Conservation (phyloP, 1,140 invertebrate species). For the Chelonus insularis region DNA sequence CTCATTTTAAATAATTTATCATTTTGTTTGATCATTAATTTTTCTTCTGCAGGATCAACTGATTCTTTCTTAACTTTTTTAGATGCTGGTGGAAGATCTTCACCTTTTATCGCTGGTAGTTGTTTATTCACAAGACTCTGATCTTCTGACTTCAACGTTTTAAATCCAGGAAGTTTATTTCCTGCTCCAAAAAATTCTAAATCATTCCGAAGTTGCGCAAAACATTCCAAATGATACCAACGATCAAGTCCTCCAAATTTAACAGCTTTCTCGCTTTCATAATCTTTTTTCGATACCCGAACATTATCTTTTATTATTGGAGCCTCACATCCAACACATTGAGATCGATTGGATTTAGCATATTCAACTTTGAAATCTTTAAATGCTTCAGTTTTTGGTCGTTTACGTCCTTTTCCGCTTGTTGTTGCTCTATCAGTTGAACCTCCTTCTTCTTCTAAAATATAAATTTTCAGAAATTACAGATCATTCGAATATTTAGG, state of each 20-base stretch:
- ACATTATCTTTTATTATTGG: slow-evolving; percentile 85
- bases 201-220: slow-evolving; percentile 75
- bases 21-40: slow-evolving; percentile 75
- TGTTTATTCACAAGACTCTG: slow-evolving; percentile 69
- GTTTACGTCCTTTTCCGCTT: slow-evolving; percentile 55
- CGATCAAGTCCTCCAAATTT: slow-evolving; percentile 79
- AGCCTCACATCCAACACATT: slow-evolving; percentile 82
- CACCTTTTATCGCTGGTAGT: slow-evolving; percentile 69
- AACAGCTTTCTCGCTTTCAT: slow-evolving; percentile 75
- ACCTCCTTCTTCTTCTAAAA: slow-evolving; percentile 22
- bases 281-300: slow-evolving; percentile 85
- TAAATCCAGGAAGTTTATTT: slow-evolving; percentile 74
- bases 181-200: slow-evolving; percentile 76
- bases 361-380: slow-evolving; percentile 84
- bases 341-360: slow-evolving; percentile 81
- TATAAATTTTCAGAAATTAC: too few relatives aligned
- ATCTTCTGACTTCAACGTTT: slow-evolving; percentile 74
- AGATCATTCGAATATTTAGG: too few relatives aligned
- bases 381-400: slow-evolving; percentile 48
- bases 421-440: slow-evolving; percentile 17
- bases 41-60: slow-evolving; percentile 61
- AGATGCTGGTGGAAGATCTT: slow-evolving; percentile 60
- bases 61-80: slow-evolving; percentile 74
- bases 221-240: slow-evolving; percentile 95
- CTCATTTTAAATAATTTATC: slow-evolving; percentile 75